phyloP scores from a whole-genome alignment of 2,113 vertebrate species.

The Myiagra hebetior region DNA sequence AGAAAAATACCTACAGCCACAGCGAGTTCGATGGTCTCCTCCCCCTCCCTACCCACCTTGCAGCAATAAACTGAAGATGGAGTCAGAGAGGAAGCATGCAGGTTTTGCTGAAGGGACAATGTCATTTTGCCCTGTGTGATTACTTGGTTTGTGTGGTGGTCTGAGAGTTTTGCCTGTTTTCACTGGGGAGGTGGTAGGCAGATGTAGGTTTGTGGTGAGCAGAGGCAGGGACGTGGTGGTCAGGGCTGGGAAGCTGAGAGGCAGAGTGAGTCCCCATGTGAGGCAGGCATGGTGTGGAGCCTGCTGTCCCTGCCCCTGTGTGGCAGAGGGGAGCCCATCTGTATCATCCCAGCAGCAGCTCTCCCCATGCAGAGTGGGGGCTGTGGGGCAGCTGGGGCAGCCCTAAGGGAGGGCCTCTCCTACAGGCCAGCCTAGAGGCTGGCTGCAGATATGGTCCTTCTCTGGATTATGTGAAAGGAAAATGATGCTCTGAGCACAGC shows the following conservation, averaged over 20 bases:
- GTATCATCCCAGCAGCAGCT: neutral
- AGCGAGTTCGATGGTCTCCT: rapidly evolving
- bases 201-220: neutral
- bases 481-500: neutral
- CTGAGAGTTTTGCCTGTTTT: neutral
- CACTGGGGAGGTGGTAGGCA: neutral
- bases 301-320: neutral
- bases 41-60: neutral
- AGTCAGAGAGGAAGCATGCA: neutral
- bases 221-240: neutral
- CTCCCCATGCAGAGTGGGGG: neutral
- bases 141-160: neutral
- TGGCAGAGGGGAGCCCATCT: neutral
- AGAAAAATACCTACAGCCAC: neutral
- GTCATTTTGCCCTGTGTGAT: neutral
- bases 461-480: neutral
- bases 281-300: rapidly evolving
- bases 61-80: neutral
- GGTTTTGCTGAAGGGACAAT: neutral
- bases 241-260: neutral
- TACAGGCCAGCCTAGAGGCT: neutral
- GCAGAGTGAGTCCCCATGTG: rapidly evolving
- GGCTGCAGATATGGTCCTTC: neutral
- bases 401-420: neutral
- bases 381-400: neutral